Percentiles rank a stretch among this genome's conserved stretches.
Conservation (phyloP, 2,113 vertebrate genomes). For the Triplophysa siluroides region DNA sequence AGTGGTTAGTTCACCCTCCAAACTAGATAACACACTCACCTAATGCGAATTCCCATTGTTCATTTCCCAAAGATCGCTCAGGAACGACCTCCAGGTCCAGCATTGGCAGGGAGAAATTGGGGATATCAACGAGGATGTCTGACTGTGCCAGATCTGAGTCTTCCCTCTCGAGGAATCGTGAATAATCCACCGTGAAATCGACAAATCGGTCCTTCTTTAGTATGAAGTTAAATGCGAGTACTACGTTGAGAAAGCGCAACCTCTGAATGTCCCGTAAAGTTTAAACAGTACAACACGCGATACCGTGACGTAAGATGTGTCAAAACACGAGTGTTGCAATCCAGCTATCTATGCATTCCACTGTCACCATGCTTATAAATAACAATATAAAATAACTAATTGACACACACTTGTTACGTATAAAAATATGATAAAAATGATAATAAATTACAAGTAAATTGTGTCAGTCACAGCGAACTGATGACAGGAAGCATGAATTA, state of each 20-base stretch:
- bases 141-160: constrained; percentile 57
- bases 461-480: background rate
- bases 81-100: constrained; percentile 99
- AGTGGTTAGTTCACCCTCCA: background rate
- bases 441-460: constrained; percentile 11
- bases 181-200: constrained; percentile 28
- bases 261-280: constrained; percentile 33
- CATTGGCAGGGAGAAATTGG: constrained; percentile 83
- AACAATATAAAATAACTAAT: constrained; percentile 1
- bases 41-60: constrained; percentile 99
- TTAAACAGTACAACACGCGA: constrained; percentile 2
- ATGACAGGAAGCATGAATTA: constrained; percentile 35
- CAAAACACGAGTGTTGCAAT: constrained; percentile 27
- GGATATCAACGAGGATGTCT: constrained; percentile 50
- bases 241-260: background rate
- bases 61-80: constrained; percentile 98
- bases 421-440: background rate
- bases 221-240: background rate
- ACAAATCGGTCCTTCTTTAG: constrained; percentile 1
- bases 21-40: constrained; percentile 74
- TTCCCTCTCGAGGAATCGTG: constrained; percentile 46
- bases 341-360: constrained; percentile 4
- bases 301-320: constrained; percentile 36
- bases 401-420: background rate
- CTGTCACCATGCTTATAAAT: constrained; percentile 44